Percentiles rank a stretch among this genome's conserved stretches.
These are phyloP conservation scores for Parauchenoglanis punctatus DNA, from an alignment of 2,797 vertebrate genomes.

Conservation along the genomic window DNA sequence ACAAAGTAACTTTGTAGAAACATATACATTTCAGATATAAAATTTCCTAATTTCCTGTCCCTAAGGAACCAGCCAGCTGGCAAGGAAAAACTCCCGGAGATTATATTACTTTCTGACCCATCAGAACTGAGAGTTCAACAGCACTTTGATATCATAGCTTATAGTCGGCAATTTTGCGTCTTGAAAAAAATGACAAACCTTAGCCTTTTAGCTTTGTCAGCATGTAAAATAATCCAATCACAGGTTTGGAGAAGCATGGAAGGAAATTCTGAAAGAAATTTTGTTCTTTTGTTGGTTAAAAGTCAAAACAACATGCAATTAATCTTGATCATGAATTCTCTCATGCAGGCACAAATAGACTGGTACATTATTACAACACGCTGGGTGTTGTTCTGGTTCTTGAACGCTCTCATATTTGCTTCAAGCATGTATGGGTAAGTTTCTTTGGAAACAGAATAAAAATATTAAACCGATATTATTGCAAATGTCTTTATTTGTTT, in stretches of 20 bases:
- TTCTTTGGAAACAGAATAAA: not conserved
- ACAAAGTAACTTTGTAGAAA: not conserved
- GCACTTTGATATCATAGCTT: not conserved
- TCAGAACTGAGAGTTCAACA: not conserved
- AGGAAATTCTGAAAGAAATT: not conserved
- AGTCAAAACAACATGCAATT: constrained; percentile 12
- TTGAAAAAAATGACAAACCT: not conserved
- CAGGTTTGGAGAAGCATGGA: not conserved
- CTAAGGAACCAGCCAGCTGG: not conserved
- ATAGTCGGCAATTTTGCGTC: not conserved
- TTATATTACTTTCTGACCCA: not conserved
- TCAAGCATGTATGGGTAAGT: not conserved
- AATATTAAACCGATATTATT: not conserved
- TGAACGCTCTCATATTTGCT: not conserved
- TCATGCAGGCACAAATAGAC: not conserved
- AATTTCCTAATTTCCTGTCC: no score
- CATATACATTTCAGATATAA: not conserved
- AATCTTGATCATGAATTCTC: constrained; percentile 12
- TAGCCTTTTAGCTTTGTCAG: not conserved
- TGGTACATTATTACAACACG: not conserved
- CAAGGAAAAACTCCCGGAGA: not conserved
- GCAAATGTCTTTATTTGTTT: not conserved
- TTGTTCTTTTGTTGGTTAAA: not conserved
- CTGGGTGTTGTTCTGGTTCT: not conserved
- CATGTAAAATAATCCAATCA: not conserved